A percentile compares a stretch with the other conserved stretches of the same genome.
Conservation (phyloP, 2,797 vertebrate species). For the Trichosurus vulpecula region DNA sequence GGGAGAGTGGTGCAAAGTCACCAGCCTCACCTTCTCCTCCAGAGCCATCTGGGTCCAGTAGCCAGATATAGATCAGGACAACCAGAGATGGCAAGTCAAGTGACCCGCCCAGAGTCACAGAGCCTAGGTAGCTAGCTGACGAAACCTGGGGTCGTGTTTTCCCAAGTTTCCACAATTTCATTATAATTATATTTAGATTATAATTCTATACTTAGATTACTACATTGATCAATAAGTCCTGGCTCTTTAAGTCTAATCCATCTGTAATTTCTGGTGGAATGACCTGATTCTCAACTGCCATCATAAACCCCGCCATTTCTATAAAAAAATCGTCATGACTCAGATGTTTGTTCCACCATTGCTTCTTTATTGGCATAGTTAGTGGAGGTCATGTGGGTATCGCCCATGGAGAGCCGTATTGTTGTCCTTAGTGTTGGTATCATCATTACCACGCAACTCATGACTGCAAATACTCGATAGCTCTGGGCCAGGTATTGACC, state of each 20-base stretch:
- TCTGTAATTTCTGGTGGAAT: background rate
- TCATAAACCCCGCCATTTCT: background rate
- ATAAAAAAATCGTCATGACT: background rate
- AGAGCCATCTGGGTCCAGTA: no score
- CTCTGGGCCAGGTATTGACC: conserved; percentile 65
- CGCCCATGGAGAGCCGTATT: background rate
- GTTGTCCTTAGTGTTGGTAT: background rate
- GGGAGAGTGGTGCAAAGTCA: no score
- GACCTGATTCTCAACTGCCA: background rate
- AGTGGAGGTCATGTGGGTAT: background rate
- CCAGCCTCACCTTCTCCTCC: no score
- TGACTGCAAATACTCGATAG: conserved; percentile 65
- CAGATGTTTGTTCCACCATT: background rate
- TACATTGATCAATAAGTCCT: background rate
- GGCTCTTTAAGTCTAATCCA: background rate
- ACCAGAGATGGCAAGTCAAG: background rate
- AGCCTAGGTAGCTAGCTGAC: background rate
- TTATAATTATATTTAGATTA: no score
- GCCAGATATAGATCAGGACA: no score
- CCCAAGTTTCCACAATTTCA: background rate
- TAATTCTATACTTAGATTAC: no score
- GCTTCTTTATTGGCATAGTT: background rate
- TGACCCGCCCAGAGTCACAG: background rate
- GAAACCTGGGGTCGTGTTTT: background rate
- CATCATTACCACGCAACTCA: conserved; percentile 41